Evolutionary conservation across 2,797 vertebrate species (phyloP).

Genomic region (Anguilla marmorata): DNA sequence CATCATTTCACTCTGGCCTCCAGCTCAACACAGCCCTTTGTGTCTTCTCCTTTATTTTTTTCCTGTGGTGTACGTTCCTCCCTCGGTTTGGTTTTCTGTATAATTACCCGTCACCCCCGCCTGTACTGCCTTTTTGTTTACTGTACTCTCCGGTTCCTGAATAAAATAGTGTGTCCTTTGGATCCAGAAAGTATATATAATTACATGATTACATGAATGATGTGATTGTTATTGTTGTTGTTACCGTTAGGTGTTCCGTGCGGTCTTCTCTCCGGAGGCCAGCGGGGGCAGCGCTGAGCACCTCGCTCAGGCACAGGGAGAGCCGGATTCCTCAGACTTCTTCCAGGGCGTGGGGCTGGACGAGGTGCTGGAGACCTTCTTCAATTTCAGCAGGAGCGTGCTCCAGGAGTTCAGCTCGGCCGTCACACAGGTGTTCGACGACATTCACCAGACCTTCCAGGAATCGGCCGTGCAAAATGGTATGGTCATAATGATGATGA

Average conservation of each 20-base stretch:
- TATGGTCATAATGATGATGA: conserved; percentile 16
- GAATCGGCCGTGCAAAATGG: conserved; percentile 70
- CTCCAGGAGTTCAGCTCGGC: conserved; percentile 79
- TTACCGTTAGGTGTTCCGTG: conserved; percentile 66
- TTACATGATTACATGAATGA: too few species aligned
- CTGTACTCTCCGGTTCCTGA: background rate
- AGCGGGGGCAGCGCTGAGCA: conserved; percentile 36
- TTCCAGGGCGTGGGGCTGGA: conserved; percentile 75
- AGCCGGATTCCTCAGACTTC: conserved; percentile 59
- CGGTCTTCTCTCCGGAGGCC: conserved; percentile 69
- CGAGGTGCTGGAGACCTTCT: conserved; percentile 78
- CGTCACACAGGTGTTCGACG: conserved; percentile 72
- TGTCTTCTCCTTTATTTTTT: too few species aligned
- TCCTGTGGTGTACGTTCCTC: too few species aligned
- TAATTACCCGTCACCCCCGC: too few species aligned
- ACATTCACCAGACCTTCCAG: conserved; percentile 59
- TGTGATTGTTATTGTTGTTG: background rate
- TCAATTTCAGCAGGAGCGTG: conserved; percentile 80
- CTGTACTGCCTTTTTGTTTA: too few species aligned
- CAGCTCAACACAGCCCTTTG: too few species aligned
- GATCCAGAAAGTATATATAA: background rate
- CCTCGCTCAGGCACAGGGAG: conserved; percentile 57
- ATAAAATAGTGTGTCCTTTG: background rate
- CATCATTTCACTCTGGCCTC: too few species aligned
- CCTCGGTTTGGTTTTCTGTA: too few species aligned